These are phyloP conservation scores for Cathartes aura DNA, from an alignment of 2,113 vertebrate genomes.

Conservation along the genomic window DNA sequence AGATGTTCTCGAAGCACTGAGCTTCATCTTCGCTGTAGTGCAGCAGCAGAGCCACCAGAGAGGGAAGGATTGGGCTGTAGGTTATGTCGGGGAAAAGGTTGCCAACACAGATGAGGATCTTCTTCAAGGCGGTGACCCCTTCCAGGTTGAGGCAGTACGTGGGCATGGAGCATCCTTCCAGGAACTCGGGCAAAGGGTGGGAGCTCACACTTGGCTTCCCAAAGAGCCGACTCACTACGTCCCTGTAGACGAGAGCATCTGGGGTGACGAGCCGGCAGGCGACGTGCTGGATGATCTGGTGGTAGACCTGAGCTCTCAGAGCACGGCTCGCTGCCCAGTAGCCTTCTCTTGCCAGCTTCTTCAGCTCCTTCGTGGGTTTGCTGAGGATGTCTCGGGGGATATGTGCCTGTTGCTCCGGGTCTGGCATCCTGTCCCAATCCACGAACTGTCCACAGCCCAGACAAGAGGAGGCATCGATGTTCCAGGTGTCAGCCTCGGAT, in stretches of 20 bases:
- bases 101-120: constrained; percentile 82
- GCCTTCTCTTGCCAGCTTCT: constrained; percentile 82
- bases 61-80: constrained; percentile 83
- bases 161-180: constrained; percentile 82
- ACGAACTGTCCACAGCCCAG: constrained; percentile 83
- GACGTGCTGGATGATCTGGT: constrained; percentile 82
- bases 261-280: constrained; percentile 70
- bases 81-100: constrained; percentile 83
- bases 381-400: constrained; percentile 66
- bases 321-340: constrained; percentile 79
- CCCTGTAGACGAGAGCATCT: constrained; percentile 74
- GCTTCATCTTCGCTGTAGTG: constrained; percentile 88
- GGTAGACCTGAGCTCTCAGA: constrained; percentile 82
- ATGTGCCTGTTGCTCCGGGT: constrained; percentile 23
- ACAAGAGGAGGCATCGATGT: constrained; percentile 71
- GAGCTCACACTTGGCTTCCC: constrained; percentile 72
- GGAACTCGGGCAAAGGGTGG: constrained; percentile 83
- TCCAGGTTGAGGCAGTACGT: constrained; percentile 83
- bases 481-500: constrained; percentile 78
- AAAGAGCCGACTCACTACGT: constrained; percentile 75
- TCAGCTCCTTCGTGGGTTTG: constrained; percentile 75
- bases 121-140: constrained; percentile 81
- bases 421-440: constrained; percentile 84
- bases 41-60: constrained; percentile 83
- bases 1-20: constrained; percentile 84